Evolutionary conservation across 2,888 invertebrate genomes (phyloP).

Genomic region (Phyllotreta cruciferae): DNA sequence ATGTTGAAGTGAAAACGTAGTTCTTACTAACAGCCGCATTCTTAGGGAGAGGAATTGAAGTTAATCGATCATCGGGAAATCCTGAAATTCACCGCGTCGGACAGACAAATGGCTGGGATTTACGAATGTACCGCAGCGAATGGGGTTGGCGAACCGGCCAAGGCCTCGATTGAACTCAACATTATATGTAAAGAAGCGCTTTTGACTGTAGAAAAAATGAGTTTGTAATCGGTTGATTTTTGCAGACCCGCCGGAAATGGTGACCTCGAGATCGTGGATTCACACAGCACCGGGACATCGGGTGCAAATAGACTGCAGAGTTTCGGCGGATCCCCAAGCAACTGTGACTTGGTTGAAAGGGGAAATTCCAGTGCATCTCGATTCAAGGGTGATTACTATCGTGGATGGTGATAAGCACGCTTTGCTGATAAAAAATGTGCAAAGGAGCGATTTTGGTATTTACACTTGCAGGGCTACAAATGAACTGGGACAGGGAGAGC

Average conservation of each 20-base stretch:
- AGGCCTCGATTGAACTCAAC: constrained; percentile 70
- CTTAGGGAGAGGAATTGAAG: constrained; percentile 69
- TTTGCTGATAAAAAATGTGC: constrained; percentile 73
- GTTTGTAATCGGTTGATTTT: constrained; percentile 13
- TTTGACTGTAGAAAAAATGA: neutral
- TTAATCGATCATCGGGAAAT: constrained; percentile 68
- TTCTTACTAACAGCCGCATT: constrained; percentile 12
- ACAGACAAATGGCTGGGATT: constrained; percentile 71
- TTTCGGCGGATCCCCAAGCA: constrained; percentile 73
- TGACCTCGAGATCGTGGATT: constrained; percentile 70
- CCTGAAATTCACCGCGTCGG: constrained; percentile 71
- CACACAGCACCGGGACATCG: constrained; percentile 77
- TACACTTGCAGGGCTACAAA: constrained; percentile 83
- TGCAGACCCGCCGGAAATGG: constrained; percentile 78
- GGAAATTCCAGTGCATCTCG: constrained; percentile 64
- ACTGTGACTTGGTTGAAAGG: constrained; percentile 73
- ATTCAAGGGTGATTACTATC: constrained; percentile 59
- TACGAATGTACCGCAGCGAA: constrained; percentile 78
- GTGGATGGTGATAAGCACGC: constrained; percentile 66
- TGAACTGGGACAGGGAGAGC: constrained; percentile 73
- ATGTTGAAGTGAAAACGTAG: neutral
- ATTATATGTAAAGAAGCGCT: constrained; percentile 70
- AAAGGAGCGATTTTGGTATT: constrained; percentile 74
- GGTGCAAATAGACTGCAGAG: constrained; percentile 72
- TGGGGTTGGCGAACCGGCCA: constrained; percentile 76